Base-by-base conservation (phyloP, 2,113 vertebrate genomes). In the Colinus virginianus region DNA sequence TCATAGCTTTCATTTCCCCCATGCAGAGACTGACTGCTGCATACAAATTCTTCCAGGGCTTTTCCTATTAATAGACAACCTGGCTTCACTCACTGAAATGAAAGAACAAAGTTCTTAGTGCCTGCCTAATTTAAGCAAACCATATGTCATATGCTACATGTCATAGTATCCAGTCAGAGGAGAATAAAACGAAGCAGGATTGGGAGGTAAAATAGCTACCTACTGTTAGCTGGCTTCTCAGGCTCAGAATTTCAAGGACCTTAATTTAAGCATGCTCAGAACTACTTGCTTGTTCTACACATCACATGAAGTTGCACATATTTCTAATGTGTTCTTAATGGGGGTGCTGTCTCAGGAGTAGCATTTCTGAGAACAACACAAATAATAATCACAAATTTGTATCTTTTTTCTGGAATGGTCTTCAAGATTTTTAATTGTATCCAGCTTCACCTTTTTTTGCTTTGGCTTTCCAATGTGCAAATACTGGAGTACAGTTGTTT, bases 21-120 rank as follows among this genome's bases (percentile, higher is more conserved):
- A 63, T 80, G 89, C 89, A 77, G 93, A 89, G 84, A 74, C 40
- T 78, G 78, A 55, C 83, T 92, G 82, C 55, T 90, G 74, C 78
- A 93, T 23, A 64, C 70, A 72, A 59, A 68, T 55, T 95, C 88
- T 85, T 93, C 76, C 71, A 94, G 78, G 84, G 75, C 68, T 90
- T 87, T 63, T 94, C 78, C 93, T 96, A 93, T 94, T 94, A 94
- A 96, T 89, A 96, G 95, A 64, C 68, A 91, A 56, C 79, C 94
- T 93, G 96, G 93, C 95, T 95, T 88, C 61, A 43, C 82, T 81
- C 2, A 1, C 76, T 1, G n/a, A 94, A 72, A 90, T 78, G 91
- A 95, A 92, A 21, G 40, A 93, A 74, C 72, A 87, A 87, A 78
- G 64, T 86, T 94, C 92, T 20, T 5, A 91, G 68, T 83, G 82